These are phyloP conservation scores for Apoderus coryli DNA, from an alignment of 2,888 invertebrate species.

Conservation along the genomic window DNA sequence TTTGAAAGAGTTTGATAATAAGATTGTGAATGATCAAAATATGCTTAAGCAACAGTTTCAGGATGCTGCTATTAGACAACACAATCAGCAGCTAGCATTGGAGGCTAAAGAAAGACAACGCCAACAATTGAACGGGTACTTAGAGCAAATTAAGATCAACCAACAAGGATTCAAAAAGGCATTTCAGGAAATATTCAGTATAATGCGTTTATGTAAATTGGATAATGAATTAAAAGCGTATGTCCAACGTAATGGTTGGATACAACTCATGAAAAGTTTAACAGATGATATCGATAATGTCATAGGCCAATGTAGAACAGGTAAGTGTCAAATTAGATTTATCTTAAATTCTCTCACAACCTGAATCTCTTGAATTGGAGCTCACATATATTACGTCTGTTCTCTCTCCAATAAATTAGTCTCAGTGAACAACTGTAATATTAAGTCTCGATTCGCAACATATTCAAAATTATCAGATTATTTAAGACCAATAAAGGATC, in stretches of 20 bases:
- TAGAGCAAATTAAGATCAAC: constrained; percentile 42
- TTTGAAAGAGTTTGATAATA: constrained; percentile 39
- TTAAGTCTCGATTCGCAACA: no score
- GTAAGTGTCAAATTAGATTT: no score
- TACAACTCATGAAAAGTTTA: constrained; percentile 35
- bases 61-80: constrained; percentile 32
- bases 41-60: constrained; percentile 34
- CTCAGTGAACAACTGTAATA: no score
- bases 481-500: no score
- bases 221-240: background rate
- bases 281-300: constrained; percentile 34
- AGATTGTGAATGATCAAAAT: constrained; percentile 38
- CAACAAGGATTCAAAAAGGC: constrained; percentile 41
- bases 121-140: constrained; percentile 19
- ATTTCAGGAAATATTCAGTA: constrained; percentile 41
- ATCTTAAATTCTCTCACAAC: no score
- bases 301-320: constrained; percentile 34
- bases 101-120: constrained; percentile 31
- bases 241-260: constrained; percentile 10
- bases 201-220: no score
- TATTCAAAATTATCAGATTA: no score
- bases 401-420: no score
- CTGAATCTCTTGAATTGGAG: no score
- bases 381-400: no score
- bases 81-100: constrained; percentile 37